These are phyloP conservation scores for Phrynocephalus forsythii DNA, from an alignment of 2,797 vertebrate species.

Conservation along the genomic window DNA sequence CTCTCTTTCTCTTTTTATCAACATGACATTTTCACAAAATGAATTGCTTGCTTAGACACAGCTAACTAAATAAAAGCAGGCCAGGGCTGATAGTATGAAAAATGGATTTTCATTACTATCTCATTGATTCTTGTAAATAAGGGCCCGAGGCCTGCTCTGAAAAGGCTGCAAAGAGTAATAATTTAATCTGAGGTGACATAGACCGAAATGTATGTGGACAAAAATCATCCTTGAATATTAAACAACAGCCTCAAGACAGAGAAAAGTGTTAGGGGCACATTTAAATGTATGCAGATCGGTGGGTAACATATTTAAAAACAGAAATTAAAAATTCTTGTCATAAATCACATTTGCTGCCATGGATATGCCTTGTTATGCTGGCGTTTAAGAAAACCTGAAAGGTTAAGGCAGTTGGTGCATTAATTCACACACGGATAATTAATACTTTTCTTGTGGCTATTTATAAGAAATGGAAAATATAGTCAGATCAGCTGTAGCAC, in stretches of 20 bases:
- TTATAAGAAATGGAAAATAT: conserved; percentile 98
- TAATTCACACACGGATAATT: conserved; percentile 99
- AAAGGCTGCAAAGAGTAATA: conserved; percentile 98
- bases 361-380: conserved; percentile 98
- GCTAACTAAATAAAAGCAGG: conserved; percentile 99
- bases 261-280: conserved; percentile 89
- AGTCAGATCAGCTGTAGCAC: conserved; percentile 93
- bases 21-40: conserved; percentile 98
- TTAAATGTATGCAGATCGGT: conserved; percentile 99
- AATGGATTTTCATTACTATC: conserved; percentile 99
- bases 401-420: conserved; percentile 99
- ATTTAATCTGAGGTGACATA: conserved; percentile 99
- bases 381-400: conserved; percentile 99
- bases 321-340: conserved; percentile 99
- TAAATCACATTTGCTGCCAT: conserved; percentile 98
- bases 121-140: conserved; percentile 99
- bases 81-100: conserved; percentile 99
- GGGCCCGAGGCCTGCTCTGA: conserved; percentile 91
- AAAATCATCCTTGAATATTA: conserved; percentile 99
- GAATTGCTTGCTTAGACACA: conserved; percentile 99
- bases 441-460: conserved; percentile 99
- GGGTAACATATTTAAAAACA: conserved; percentile 99
- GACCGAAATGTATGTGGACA: conserved; percentile 99
- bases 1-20: conserved; percentile 87
- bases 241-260: conserved; percentile 96